Base-by-base conservation (phyloP, 2,888 invertebrate species). In the Leptopterna dolabrata region DNA sequence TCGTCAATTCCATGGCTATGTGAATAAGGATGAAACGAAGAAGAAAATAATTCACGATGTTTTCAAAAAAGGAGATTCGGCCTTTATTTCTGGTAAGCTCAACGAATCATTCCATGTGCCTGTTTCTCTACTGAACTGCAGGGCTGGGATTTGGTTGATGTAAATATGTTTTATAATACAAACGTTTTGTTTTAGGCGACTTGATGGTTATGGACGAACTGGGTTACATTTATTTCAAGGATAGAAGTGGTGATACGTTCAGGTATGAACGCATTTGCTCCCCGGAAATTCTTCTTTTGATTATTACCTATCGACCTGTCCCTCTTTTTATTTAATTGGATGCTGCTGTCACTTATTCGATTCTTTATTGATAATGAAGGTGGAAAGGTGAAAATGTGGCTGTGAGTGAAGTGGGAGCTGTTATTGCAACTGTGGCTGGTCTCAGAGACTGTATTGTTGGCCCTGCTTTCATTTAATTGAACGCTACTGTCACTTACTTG, bases 331-430 rank as follows among this genome's bases (percentile, higher is more conserved):
- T n/a, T n/a, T n/a, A n/a, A n/a, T n/a, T n/a, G n/a, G n/a, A n/a
- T n/a, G n/a, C n/a, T n/a, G n/a, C n/a, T n/a, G n/a, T n/a, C n/a
- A n/a, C n/a, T n/a, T n/a, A n/a, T n/a, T n/a, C n/a, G n/a, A n/a
- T n/a, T n/a, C n/a, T n/a, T n/a, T n/a, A n/a, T n/a, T n/a, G n/a
- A n/a, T n/a, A n/a, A n/a, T n/a, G n/a, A n/a, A 94, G 95, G 91
- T 98, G 98, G 98, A 96, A 97, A 91, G 99, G 99, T 16, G 99
- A 99, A 93, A 99, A 99, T 92, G 98, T 99, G 0, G 96, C 98
- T 87, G 98, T 99, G 0, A 95, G 96, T 0, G 99, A 99, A 93
- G 97, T 99, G 27, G 99, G 99, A 92, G 96, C 96, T 86, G 95
- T 97, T 13, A 94, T 99, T 89, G 96, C 96, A 88, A 96, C 96